Evolutionary conservation across 2,797 vertebrate genomes (phyloP).

Genomic region (Centropyge bicolor): DNA sequence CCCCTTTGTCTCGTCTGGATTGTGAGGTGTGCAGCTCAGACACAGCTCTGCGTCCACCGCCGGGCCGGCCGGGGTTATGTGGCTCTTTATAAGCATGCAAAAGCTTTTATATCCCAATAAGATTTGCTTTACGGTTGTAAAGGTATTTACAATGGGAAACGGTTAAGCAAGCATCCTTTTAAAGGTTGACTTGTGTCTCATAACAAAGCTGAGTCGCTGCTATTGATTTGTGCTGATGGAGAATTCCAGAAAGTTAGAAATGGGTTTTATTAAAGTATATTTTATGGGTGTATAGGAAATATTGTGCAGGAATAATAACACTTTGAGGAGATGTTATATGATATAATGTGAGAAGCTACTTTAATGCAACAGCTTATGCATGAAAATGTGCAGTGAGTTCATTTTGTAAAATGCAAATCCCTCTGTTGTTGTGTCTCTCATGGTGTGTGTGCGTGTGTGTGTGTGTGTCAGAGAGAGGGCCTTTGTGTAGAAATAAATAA

Average conservation of each 20-base stretch:
- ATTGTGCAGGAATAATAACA: neutral
- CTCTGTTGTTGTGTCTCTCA: constrained; percentile 17
- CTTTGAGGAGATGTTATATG: neutral
- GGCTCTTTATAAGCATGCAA: constrained; percentile 98
- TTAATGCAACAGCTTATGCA: neutral
- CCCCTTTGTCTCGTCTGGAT: constrained; percentile 36
- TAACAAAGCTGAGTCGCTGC: constrained; percentile 18
- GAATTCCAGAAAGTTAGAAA: neutral
- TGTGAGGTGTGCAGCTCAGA: constrained; percentile 50
- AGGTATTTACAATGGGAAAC: constrained; percentile 97
- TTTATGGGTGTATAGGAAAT: neutral
- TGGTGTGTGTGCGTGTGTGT: constrained; percentile 27
- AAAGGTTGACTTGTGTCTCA: constrained; percentile 49
- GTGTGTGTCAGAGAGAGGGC: constrained; percentile 12
- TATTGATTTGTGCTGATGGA: constrained; percentile 31
- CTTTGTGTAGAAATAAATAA: constrained; percentile 32
- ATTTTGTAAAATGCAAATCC: constrained; percentile 32
- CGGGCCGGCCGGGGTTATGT: constrained; percentile 91
- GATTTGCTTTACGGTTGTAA: constrained; percentile 95
- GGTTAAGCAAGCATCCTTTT: constrained; percentile 84
- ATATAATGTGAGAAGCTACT: neutral
- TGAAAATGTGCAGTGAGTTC: neutral
- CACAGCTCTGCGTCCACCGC: constrained; percentile 78
- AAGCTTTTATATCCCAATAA: constrained; percentile 98
- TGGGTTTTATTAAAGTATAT: constrained; percentile 8